Base-by-base conservation (phyloP, 1,140 invertebrate genomes). In the Drosophila baimaii region DNA sequence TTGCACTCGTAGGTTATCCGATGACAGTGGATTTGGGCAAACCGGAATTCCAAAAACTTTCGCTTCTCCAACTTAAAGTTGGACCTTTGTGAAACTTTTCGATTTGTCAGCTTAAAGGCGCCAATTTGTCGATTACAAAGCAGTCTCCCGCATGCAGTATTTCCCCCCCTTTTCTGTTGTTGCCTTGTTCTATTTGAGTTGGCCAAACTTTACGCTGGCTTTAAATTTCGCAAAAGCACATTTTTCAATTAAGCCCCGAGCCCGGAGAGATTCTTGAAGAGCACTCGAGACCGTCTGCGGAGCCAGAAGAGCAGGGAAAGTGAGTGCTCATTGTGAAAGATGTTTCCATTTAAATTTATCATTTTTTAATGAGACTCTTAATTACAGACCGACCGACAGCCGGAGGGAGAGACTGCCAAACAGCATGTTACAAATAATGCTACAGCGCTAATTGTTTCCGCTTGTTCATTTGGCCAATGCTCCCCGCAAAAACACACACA, bases 331-430 rank as follows among this genome's bases (percentile, higher is more conserved):
- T 66, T 69, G 73, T 72, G 47, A 46, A 74, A 80, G 80, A 83
- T 83, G 77, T 63, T 89, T 69, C 80, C 84, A 88, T 88, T 89
- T 89, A 89, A 89, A 89, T 89, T 84, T 89, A 89, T 89, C 80
- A 89, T 89, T 89, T 89, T 89, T 89, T 89, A 89, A 89, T 89
- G 84, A 89, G 84, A 81, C 84, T 89, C 84, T 89, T 89, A 89
- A 89, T 89, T 89, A 89, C 80, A 71, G 68, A 77, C 62, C 27
- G 68, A 52, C 9, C 31, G 49, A 43, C n/a, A 58, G 21, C 27
- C 52, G 39, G 66, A 27, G 58, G 23, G 15, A 70, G 31, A 35
- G n/a, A 51, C 41, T 33, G n/a, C 25, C 58, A 69, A 86, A 76
- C 79, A 77, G 59, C 81, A 78, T 81, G 81, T 85, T 81, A 75